These are phyloP conservation scores for Champsocephalus esox DNA, from an alignment of 2,797 vertebrate genomes.

Conservation along the genomic window DNA sequence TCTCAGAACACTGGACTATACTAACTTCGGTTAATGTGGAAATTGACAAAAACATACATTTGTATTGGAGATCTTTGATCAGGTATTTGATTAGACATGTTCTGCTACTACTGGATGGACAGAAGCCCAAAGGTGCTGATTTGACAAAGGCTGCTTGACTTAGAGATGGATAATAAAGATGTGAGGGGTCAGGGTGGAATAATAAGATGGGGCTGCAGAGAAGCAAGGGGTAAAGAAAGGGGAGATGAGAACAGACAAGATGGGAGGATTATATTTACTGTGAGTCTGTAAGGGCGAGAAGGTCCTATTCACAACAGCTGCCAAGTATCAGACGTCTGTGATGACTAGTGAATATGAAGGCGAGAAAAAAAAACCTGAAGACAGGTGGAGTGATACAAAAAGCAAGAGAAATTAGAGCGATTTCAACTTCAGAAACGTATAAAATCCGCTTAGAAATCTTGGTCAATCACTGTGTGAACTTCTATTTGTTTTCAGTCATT, in stretches of 20 bases:
- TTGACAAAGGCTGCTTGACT: background rate
- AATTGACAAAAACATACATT: too few relatives aligned
- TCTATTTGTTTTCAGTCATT: conserved; percentile 17
- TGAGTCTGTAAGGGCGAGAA: conserved; percentile 18
- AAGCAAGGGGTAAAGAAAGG: background rate
- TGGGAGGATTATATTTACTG: conserved; percentile 7
- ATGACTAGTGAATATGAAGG: conserved; percentile 12
- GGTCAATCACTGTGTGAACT: background rate
- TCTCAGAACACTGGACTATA: background rate
- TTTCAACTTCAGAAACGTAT: background rate
- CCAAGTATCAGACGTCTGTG: conserved; percentile 39
- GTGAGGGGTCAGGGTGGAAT: background rate
- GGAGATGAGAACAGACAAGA: conserved; percentile 30
- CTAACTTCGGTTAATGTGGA: too few relatives aligned
- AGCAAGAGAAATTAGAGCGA: conserved; percentile 11
- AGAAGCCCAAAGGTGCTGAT: conserved; percentile 9
- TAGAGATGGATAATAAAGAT: background rate
- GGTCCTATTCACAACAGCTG: conserved; percentile 57
- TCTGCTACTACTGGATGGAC: background rate
- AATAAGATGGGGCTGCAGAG: conserved; percentile 8
- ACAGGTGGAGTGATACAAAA: background rate
- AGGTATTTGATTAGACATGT: too few relatives aligned
- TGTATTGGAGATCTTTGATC: too few relatives aligned
- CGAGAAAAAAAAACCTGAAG: conserved; percentile 17
- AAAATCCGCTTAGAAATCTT: conserved; percentile 7